These are phyloP conservation scores for Aptenodytes patagonicus DNA, from an alignment of 2,113 vertebrate genomes.

Conservation along the genomic window DNA sequence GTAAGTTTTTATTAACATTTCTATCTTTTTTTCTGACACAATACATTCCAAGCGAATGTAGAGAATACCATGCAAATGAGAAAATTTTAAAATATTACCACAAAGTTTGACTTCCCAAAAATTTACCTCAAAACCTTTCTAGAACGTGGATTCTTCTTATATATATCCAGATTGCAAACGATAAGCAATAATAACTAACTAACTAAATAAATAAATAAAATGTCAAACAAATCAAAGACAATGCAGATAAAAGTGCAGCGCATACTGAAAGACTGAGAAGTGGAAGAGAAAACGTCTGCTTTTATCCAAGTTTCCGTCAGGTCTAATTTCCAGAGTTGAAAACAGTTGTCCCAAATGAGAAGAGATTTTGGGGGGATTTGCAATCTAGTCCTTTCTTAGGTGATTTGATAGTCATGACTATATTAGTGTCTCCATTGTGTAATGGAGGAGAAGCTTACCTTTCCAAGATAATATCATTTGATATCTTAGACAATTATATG, in stretches of 20 bases:
- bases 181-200: neutral
- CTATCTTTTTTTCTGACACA: neutral
- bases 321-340: neutral
- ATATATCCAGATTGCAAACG: neutral
- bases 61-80: neutral
- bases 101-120: neutral
- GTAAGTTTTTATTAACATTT: neutral
- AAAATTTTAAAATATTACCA: neutral
- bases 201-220: neutral
- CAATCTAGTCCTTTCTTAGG: neutral
- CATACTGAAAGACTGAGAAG: neutral
- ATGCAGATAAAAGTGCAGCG: neutral
- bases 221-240: neutral
- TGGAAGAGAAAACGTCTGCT: rapidly evolving
- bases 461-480: neutral
- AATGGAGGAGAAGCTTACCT: neutral
- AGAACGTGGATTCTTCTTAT: neutral
- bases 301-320: neutral
- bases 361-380: neutral
- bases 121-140: neutral
- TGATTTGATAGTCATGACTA: neutral
- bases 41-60: neutral
- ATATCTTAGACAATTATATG: neutral
- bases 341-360: neutral
- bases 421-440: neutral